Base-by-base conservation (phyloP, 2,797 vertebrate species). In the Synaphobranchus kaupii region DNA sequence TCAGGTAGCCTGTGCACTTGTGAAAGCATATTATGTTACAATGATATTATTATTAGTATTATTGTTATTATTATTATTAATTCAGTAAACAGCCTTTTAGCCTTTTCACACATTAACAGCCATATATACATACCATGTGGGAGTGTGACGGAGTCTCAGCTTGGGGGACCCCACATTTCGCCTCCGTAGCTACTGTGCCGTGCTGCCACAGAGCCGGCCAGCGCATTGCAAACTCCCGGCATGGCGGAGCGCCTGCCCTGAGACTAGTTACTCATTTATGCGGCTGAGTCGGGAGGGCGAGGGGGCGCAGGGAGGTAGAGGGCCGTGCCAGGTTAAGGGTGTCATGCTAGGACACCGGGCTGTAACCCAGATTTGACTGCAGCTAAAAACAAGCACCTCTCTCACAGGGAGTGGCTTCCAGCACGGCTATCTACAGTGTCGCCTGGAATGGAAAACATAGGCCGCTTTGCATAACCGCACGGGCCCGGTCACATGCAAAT, bases 271-370 rank as follows among this genome's bases (percentile, higher is more conserved):
- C 87, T 90, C 89, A 90, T 88, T 90, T 90, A 91, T 76, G 84
- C 34, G 87, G 89, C 86, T 92, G 90, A 92, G 92, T 86, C 91
- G 90, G 91, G 73, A 52, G 48, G 31, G 73, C 56, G 47, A 47
- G 60, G 50, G 71, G n/a, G 47, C 47, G 47, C 48, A 56, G 84
- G 84, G 60, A 44, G 52, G 56, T 48, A 60, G 58, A 39, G 39
- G 68, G 68, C 48, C 48, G 13, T 0, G 12, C 66, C 44, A 17
- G 31, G 48, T 48, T 56, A 66, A 76, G 31, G 13, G 52, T 58
- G 71, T 34, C 93, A 93, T 84, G 89, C 90, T 87, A 86, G 93
- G 93, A 94, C 92, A 87, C 81, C 10, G 60, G 85, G 44, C 76
- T 48, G 44, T 25, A 48, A n/a, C 76, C 76, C 44, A 80, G 39